Evolutionary conservation across 2,113 vertebrate species (phyloP).

Genomic region (Oreochromis aureus): DNA sequence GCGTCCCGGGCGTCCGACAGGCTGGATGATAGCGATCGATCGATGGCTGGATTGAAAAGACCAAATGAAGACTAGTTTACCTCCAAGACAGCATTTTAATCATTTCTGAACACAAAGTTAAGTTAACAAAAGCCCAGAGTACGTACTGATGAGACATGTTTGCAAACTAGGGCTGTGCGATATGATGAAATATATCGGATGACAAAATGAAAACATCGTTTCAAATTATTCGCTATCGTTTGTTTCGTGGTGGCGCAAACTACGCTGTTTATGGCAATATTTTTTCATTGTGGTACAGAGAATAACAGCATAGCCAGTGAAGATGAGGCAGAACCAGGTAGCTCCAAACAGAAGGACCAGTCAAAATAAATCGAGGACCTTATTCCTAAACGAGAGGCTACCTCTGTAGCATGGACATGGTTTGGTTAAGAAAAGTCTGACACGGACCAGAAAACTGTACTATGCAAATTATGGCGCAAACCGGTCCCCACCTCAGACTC

Average conservation of each 20-base stretch:
- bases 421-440: background rate
- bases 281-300: background rate
- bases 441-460: fast-evolving
- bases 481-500: background rate
- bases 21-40: constrained; percentile 87
- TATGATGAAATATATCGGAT: background rate
- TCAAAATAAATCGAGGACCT: background rate
- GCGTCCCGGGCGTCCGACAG: constrained; percentile 91
- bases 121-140: background rate
- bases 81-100: background rate
- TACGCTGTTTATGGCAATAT: background rate
- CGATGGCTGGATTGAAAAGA: constrained; percentile 77
- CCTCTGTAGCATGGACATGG: fast-evolving
- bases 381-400: background rate
- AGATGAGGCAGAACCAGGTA: background rate
- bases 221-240: background rate
- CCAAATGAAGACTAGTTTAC: background rate
- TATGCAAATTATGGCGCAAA: fast-evolving
- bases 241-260: background rate
- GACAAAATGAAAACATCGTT: fast-evolving
- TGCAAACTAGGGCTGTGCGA: background rate
- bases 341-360: background rate
- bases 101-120: background rate
- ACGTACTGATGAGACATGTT: background rate
- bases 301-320: fast-evolving